phyloP scores from a whole-genome alignment of 2,888 invertebrate species.

The Drosophila prolongata region DNA sequence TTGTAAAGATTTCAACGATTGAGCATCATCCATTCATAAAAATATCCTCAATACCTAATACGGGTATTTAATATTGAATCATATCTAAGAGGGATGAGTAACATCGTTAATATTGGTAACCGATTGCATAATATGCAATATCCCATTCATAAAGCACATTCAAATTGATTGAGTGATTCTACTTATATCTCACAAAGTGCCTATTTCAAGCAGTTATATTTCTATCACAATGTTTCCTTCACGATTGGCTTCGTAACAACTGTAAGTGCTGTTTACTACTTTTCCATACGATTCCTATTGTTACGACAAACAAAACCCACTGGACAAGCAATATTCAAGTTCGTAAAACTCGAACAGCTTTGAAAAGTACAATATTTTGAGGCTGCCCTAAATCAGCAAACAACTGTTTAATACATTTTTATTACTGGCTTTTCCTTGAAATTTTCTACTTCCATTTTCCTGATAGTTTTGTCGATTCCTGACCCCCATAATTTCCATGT shows the following conservation, averaged over 20 bases:
- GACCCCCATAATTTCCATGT: constrained; percentile 12
- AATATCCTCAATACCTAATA: not conserved
- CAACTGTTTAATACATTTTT: not conserved
- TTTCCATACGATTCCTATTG: not conserved
- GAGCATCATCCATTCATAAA: not conserved
- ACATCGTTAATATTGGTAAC: not conserved
- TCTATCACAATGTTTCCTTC: not conserved
- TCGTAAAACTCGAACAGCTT: not conserved
- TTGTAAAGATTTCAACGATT: too few species aligned
- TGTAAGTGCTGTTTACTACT: not conserved
- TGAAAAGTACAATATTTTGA: not conserved
- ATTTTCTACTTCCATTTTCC: constrained; percentile 3
- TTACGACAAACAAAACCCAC: not conserved
- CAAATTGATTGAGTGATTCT: not conserved
- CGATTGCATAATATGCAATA: not conserved
- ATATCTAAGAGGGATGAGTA: too few species aligned
- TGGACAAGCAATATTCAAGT: not conserved
- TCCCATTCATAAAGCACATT: not conserved
- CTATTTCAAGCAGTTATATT: not conserved
- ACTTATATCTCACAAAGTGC: not conserved
- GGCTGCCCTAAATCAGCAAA: not conserved
- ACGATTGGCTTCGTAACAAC: not conserved
- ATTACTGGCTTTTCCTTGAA: not conserved
- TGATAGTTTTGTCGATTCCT: not conserved
- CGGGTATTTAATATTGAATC: not conserved